Evolutionary conservation across 2,797 vertebrate species (phyloP), one percentile per base, ranked within the genome.

Genomic region (Pipistrellus pygmaeus): DNA sequence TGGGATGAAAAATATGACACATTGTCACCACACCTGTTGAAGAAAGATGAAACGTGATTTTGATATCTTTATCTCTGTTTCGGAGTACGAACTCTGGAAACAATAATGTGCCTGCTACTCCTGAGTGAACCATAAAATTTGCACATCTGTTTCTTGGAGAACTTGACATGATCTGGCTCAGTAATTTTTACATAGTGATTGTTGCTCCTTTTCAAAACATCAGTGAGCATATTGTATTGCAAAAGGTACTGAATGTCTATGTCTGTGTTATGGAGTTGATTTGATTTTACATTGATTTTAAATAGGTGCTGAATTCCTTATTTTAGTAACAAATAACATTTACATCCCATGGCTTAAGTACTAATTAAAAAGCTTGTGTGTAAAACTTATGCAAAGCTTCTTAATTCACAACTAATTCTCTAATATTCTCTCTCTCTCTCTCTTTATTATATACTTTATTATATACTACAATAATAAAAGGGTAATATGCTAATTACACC

Each of bases 81-180:
- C 35, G 75, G 32, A 85, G 55, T 78, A n/a, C 90, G 51, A 41
- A n/a, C 25, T 32, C 41, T 32, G 9, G 38, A 95, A 87, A 82
- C 3, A 6, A 92, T 82, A 53, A 91, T 60, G n/a, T 77, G 64
- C n/a, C 51, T 85, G 46, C 15, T 72, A 30, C 46, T 95, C 51
- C 93, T 89, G 80, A 88, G 48, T 38, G 41, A 97, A 84, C 27
- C 44, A 81, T 91, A 64, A 90, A 93, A 92, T 68, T 27, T 81
- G 18, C 30, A 91, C 89, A 90, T 91, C 95, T 96, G 91, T 64
- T 93, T 21, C 72, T 95, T 87, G 77, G 83, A 90, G 11, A 93
- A 75, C 27, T 51, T 84, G 15, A 95, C 81, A 41, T 10, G 57
- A 95, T 91, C 86, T 85, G 80, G 32, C 44, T 93, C 81, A 90